These are phyloP conservation scores for Salpingus planirostris DNA, from an alignment of 2,888 invertebrate genomes.

Conservation along the genomic window DNA sequence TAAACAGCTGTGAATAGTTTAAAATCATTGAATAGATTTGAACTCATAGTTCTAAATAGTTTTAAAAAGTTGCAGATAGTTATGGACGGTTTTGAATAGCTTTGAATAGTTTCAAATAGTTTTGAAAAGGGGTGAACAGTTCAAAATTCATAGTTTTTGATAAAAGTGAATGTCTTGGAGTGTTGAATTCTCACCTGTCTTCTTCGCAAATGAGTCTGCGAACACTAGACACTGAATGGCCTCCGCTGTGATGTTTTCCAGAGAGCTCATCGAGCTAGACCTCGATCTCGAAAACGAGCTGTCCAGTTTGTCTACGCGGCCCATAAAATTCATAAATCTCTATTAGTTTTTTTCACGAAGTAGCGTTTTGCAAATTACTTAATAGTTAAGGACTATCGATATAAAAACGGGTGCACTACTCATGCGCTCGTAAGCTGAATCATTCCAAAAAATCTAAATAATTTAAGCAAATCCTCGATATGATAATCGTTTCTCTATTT, in stretches of 20 bases:
- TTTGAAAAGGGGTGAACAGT: not conserved
- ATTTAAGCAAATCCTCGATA: conserved; percentile 4
- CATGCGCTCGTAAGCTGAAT: conserved; percentile 29
- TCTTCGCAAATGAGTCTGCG: conserved; percentile 90
- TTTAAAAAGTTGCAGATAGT: not conserved
- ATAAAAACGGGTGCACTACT: conserved; percentile 27
- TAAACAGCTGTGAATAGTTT: too few relatives aligned
- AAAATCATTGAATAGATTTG: not conserved
- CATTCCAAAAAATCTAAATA: conserved; percentile 12
- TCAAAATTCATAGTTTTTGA: not conserved
- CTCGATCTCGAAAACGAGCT: conserved; percentile 93
- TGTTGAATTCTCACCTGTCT: conserved; percentile 65
- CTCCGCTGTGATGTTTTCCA: conserved; percentile 94
- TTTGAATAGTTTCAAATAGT: too few relatives aligned
- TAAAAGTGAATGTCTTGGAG: not conserved
- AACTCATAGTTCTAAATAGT: not conserved
- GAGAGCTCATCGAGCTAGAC: conserved; percentile 95
- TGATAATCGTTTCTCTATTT: not conserved
- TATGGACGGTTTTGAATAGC: too few relatives aligned
- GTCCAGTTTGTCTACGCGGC: conserved; percentile 92
- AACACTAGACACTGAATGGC: conserved; percentile 93
- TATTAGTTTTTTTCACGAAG: conserved; percentile 19
- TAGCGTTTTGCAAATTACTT: conserved; percentile 5
- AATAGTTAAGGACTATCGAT: too few relatives aligned
- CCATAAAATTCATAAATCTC: conserved; percentile 45